A percentile compares a stretch with the other conserved stretches of the same genome.
Conservation (phyloP, 2,797 vertebrate genomes). For the Sebastes paucispinis region DNA sequence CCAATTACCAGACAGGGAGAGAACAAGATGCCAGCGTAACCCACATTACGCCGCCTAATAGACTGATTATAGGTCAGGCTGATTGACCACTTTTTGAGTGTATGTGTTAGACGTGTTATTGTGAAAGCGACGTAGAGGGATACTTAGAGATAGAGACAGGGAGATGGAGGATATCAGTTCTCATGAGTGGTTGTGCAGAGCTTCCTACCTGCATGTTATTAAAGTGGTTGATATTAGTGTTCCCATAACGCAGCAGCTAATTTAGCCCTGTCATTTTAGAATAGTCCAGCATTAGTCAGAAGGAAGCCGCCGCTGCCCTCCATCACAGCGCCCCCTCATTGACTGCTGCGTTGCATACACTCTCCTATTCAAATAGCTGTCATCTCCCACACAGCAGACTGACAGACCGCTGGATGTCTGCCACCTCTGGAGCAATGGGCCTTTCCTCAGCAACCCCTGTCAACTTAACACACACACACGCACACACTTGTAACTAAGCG, state of each 20-base stretch:
- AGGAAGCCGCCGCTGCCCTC: conserved; percentile 56
- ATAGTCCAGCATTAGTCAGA: conserved; percentile 77
- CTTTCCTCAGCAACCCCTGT: conserved; percentile 75
- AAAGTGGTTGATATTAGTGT: conserved; percentile 46
- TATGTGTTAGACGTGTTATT: conserved; percentile 42
- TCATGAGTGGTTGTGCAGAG: conserved; percentile 37
- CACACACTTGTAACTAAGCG: conserved; percentile 39
- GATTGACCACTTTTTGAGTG: conserved; percentile 52
- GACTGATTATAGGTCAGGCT: conserved; percentile 70
- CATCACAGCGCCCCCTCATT: conserved; percentile 66
- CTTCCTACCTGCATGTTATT: conserved; percentile 56
- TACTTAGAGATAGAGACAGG: not conserved
- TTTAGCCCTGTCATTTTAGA: conserved; percentile 82
- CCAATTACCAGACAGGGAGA: conserved; percentile 66
- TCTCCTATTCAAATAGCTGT: conserved; percentile 80
- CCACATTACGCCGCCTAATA: conserved; percentile 65
- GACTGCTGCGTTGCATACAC: conserved; percentile 69
- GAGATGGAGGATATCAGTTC: conserved; percentile 53
- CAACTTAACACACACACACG: conserved; percentile 58
- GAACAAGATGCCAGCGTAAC: conserved; percentile 63
- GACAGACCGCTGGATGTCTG: conserved; percentile 81
- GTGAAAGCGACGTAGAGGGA: not conserved
- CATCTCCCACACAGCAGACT: conserved; percentile 78
- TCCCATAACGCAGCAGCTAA: conserved; percentile 67
- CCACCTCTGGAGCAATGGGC: conserved; percentile 75